Base-by-base conservation (phyloP, 2,888 invertebrate genomes). In the Philaethria dido region DNA sequence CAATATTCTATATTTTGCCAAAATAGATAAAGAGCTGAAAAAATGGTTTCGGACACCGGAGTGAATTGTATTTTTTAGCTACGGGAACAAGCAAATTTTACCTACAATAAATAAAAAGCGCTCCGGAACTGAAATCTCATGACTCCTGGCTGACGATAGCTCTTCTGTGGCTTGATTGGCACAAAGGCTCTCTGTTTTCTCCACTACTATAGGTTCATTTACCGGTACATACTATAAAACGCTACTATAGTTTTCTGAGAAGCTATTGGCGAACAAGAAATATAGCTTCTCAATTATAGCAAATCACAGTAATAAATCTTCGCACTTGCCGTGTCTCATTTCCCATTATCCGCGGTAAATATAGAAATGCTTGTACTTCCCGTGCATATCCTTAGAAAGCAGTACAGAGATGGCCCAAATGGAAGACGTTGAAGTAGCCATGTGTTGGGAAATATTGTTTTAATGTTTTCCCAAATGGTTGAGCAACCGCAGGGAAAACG, bases 201-300 rank as follows among this genome's bases (percentile, higher is more conserved):
- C 70, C 0, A 80, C 52, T 0, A 62, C 39, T 0, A 85, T 70
- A 0, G 86, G 83, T 89, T 90, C 0, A 59, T 63, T 80, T 88
- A 0, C 89, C 90, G 0, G 89, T 89, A n/a, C n/a, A n/a, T n/a
- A n/a, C n/a, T n/a, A 63, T 90, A 90, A 70, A 85, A 85, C 0
- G 79, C 86, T 0, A 88, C 16, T 0, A 89, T 67, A 0, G 85
- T 80, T 0, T 83, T 85, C 0, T n/a, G n/a, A n/a, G 69, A 18
- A 3, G 78, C 77, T 3, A 76, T 20, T 77, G 71, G 0, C 75
- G 74, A 0, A 84, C 74, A 0, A 75, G 74, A 0, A 70, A 52
- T 81, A 80, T 0, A 86, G n/a, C 79, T 5, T 87, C 82, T 1
- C 72, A 74, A 25, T 89, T 87, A n/a, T n/a, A n/a, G n/a, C n/a